These are phyloP conservation scores for Volucella bombylans DNA, from an alignment of 2,888 invertebrate genomes.

Conservation along the genomic window DNA sequence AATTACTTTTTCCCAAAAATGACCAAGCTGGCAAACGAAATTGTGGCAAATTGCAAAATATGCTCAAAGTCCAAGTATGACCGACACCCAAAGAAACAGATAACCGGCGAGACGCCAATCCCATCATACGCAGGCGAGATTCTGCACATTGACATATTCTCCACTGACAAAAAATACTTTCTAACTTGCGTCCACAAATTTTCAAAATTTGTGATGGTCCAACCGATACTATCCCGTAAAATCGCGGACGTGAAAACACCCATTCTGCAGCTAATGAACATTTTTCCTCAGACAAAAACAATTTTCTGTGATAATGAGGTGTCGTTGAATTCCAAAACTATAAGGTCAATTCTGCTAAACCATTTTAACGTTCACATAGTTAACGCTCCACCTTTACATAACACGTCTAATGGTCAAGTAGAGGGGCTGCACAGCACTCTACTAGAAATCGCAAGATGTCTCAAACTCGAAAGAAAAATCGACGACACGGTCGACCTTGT, in stretches of 20 bases:
- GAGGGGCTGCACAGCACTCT: constrained; percentile 72
- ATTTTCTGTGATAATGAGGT: constrained; percentile 73
- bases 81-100: constrained; percentile 8
- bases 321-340: too few relatives aligned
- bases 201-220: constrained; percentile 69
- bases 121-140: too few relatives aligned
- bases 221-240: constrained; percentile 1
- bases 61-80: background rate
- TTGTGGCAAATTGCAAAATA: background rate
- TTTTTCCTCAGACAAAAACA: constrained; percentile 42
- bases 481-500: constrained; percentile 38
- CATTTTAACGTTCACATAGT: constrained; percentile 61
- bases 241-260: too few relatives aligned
- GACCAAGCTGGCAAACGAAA: background rate
- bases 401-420: constrained; percentile 69
- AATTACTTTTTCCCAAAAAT: too few relatives aligned
- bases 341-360: constrained; percentile 32
- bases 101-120: background rate
- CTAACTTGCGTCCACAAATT: constrained; percentile 73
- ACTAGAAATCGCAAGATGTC: constrained; percentile 68
- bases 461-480: constrained; percentile 63
- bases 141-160: constrained; percentile 42
- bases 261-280: too few relatives aligned
- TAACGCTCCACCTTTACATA: constrained; percentile 69
- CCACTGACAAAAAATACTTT: constrained; percentile 61